Conservation (phyloP, 2,888 invertebrate genomes). For the Caenorhabditis sp. region DNA sequence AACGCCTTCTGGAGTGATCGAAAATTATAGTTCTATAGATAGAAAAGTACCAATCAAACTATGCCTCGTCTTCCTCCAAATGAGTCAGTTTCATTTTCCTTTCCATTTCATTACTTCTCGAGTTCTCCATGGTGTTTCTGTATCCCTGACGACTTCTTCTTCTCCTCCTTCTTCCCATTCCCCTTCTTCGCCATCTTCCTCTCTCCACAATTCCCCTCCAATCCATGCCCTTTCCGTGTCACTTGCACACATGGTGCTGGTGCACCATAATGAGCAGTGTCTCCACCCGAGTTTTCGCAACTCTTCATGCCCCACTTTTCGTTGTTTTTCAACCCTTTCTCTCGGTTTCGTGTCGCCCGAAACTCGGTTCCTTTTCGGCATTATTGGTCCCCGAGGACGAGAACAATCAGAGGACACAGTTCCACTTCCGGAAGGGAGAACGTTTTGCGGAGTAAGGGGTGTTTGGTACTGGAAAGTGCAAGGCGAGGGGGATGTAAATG, state of each 20-base stretch:
- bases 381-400: constrained; percentile 51
- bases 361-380: constrained; percentile 3
- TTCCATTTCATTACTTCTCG: too few species aligned
- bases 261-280: constrained; percentile 11
- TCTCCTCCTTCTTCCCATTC: background rate
- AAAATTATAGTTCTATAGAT: too few species aligned
- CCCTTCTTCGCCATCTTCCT: background rate
- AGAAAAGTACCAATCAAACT: too few species aligned
- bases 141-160: too few species aligned
- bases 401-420: constrained; percentile 23
- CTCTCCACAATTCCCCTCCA: constrained; percentile 6
- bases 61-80: too few species aligned
- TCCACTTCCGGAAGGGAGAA: constrained; percentile 26
- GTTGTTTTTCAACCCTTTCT: constrained; percentile 16
- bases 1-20: background rate
- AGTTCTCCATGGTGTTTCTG: too few species aligned
- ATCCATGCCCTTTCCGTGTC: constrained; percentile 38
- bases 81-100: too few species aligned
- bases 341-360: constrained; percentile 25
- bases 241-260: constrained; percentile 37
- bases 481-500: constrained; percentile 16
- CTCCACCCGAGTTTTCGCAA: constrained; percentile 15
- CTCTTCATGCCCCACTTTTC: background rate
- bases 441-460: background rate
- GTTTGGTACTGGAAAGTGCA: constrained; percentile 1